A percentile compares a stretch with the other conserved stretches of the same genome.
phyloP scores from a whole-genome alignment of 92 coral and sea anemone genomes.

The Parazoanthus atlanticus region DNA sequence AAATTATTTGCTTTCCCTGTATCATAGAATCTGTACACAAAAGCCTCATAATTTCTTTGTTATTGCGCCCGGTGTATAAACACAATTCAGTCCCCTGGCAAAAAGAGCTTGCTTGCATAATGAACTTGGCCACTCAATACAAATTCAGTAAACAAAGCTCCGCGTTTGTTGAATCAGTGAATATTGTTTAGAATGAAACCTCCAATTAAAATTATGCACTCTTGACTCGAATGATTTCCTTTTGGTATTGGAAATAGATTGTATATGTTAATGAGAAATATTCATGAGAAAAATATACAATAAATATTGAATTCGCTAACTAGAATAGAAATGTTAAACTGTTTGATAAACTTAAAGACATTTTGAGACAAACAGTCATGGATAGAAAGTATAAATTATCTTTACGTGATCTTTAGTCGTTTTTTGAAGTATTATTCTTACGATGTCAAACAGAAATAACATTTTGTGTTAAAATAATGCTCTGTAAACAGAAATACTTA shows the following conservation, averaged over 20 bases:
- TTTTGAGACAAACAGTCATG: neutral
- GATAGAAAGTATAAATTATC: neutral
- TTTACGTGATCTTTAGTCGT: slow-evolving; percentile 6
- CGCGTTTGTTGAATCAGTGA: slow-evolving; percentile 29
- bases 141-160: slow-evolving; percentile 19
- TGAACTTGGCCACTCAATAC: slow-evolving; percentile 15
- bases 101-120: slow-evolving; percentile 26
- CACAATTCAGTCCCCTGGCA: neutral
- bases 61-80: slow-evolving; percentile 20
- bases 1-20: slow-evolving; percentile 36
- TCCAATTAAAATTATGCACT: slow-evolving; percentile 34
- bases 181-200: slow-evolving; percentile 24
- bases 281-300: slow-evolving; percentile 8
- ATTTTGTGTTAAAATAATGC: slow-evolving; percentile 11
- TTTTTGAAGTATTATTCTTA: neutral
- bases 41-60: slow-evolving; percentile 44
- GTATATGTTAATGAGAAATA: slow-evolving; percentile 9
- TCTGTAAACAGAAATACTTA: neutral
- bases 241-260: slow-evolving; percentile 7
- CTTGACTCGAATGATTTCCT: slow-evolving; percentile 2
- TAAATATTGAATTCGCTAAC: slow-evolving; percentile 9
- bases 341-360: slow-evolving; percentile 14
- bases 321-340: slow-evolving; percentile 6
- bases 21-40: slow-evolving; percentile 38
- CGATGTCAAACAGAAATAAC: slow-evolving; percentile 7